phyloP scores from a whole-genome alignment of 2,113 vertebrate species.

The Okapia johnstoni region DNA sequence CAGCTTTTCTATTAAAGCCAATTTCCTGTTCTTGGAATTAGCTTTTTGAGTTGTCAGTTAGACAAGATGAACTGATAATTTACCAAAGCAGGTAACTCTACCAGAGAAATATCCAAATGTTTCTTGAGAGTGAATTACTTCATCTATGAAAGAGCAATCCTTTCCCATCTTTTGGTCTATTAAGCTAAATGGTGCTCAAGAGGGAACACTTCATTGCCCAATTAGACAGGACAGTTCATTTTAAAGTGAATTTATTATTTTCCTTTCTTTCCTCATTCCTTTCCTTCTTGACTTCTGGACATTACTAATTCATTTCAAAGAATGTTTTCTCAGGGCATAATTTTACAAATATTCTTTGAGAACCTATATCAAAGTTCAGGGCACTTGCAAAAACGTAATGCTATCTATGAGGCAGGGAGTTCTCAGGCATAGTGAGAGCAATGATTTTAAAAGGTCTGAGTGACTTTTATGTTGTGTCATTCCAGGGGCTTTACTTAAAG shows the following conservation, averaged over 20 bases:
- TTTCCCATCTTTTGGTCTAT: neutral
- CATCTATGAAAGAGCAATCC: neutral
- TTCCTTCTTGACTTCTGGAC: neutral
- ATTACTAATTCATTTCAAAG: neutral
- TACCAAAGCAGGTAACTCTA: neutral
- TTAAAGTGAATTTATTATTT: neutral
- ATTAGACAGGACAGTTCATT: neutral
- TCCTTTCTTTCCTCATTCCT: neutral
- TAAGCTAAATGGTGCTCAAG: neutral
- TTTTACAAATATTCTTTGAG: conserved; percentile 11
- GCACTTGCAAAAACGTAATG: neutral
- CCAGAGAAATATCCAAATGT: neutral
- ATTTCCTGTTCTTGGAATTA: conserved; percentile 29
- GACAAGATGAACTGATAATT: neutral
- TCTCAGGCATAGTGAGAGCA: neutral
- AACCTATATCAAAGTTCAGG: neutral
- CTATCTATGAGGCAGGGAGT: neutral
- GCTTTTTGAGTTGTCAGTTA: conserved; percentile 3
- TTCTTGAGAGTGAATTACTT: neutral
- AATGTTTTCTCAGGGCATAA: neutral
- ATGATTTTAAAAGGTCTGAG: neutral
- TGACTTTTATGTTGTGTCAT: neutral
- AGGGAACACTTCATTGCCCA: neutral
- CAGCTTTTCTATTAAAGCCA: neutral
- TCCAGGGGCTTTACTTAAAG: neutral